Evolutionary conservation across 2,113 vertebrate genomes (phyloP), one percentile per base, ranked within the genome.

Genomic region (Poeciliopsis prolifica): DNA sequence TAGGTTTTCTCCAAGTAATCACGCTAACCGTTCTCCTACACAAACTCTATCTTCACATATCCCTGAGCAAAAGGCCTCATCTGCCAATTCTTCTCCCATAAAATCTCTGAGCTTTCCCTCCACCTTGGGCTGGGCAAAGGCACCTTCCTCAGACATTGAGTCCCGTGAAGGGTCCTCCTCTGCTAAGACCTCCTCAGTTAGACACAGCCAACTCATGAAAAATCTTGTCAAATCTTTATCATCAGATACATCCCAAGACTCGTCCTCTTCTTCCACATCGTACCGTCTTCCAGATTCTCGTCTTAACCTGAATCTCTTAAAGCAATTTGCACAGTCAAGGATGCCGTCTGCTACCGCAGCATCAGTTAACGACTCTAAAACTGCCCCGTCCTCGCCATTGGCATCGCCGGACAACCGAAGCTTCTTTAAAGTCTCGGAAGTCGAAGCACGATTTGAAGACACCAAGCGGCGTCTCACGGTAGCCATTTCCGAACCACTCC

Each of bases 361-460:
- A 0, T 73, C 86, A 28, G 42, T 93, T 37, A 93, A 95, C 0
- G 97, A 99, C 76, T 98, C 97, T 60, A 99, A 99, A 93, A 99
- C 98, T 0, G 97, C 97, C 4, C 98, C 98, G 42, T 96, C 95
- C 0, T 98, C 98, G 22, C 97, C 97, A 0, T 83, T 98, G 33
- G 96, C 95, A 6, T 98, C 97, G 1, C 96, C 96, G 2, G 98
- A 99, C 17, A 95, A 94, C 37, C 96, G 97, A 69, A 98, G 96
- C 84, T 99, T 99, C 95, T 99, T 99, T 86, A 99, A 97, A 79
- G 95, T 97, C 3, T 85, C 89, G 19, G 98, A 99, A 84, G 97
- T 99, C 75, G 98, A 99, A 91, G 96, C 98, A 35, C 96, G 95
- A 85, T 96, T 99, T 10, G 98, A 99, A 91, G 98, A 99, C 95